phyloP scores from a whole-genome alignment of 1,140 invertebrate species.

The Mya arenaria region DNA sequence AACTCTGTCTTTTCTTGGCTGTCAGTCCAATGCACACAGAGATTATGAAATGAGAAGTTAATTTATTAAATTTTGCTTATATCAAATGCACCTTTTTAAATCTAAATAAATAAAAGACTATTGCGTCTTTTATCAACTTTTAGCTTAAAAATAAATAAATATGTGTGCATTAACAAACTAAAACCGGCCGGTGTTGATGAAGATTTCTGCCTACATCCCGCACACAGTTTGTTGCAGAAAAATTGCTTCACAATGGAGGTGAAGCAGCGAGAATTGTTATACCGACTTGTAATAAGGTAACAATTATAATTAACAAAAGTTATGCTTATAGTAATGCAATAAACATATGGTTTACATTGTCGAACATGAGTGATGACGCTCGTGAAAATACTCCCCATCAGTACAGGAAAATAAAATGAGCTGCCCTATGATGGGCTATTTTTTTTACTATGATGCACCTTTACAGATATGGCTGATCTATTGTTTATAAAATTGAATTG shows the following conservation, averaged over 20 bases:
- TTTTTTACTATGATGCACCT: not conserved
- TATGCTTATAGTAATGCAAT: not conserved
- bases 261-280: slow-evolving; percentile 87
- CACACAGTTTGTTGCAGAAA: not conserved
- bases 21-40: not conserved
- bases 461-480: not conserved
- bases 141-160: not conserved
- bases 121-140: not conserved
- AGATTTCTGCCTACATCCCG: not conserved
- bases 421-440: not conserved
- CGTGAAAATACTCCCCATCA: not conserved
- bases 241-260: slow-evolving; percentile 58
- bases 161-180: not conserved
- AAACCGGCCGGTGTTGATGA: not conserved
- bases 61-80: not conserved
- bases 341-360: not conserved
- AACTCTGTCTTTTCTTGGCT: not conserved
- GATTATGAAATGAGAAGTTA: not conserved
- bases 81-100: not conserved
- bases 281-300: slow-evolving; percentile 94
- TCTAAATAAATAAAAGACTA: not conserved
- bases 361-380: not conserved
- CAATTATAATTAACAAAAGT: not conserved
- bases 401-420: not conserved
- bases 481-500: not conserved